A percentile compares a stretch with the other conserved stretches of the same genome.
phyloP scores from a whole-genome alignment of 2,888 invertebrate species.

The Lissocephala sabroskyi region DNA sequence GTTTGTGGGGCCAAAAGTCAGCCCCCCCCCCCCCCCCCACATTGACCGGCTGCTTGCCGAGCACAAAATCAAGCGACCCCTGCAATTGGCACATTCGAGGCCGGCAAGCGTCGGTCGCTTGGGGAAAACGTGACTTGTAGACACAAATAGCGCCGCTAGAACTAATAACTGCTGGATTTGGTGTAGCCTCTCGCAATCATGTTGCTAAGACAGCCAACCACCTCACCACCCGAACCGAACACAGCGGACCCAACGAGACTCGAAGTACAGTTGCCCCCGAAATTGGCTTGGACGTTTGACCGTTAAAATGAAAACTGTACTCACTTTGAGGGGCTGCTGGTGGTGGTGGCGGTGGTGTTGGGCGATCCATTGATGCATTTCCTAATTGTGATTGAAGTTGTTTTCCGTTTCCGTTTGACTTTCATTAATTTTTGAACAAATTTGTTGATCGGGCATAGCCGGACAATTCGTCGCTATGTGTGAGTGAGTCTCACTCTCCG shows the following conservation, averaged over 20 bases:
- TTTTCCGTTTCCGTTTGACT: neutral
- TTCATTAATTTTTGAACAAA: slow-evolving; percentile 2
- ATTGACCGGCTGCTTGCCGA: slow-evolving; percentile 9
- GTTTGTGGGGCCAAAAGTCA: neutral
- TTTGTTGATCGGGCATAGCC: slow-evolving; percentile 50
- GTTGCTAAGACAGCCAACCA: neutral
- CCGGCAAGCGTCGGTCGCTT: slow-evolving; percentile 1
- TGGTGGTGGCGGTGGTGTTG: no score
- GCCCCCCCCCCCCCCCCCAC: neutral
- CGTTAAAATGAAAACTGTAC: no score
- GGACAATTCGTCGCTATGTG: slow-evolving; percentile 66
- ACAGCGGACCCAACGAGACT: no score
- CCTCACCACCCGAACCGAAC: no score
- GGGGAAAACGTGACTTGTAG: slow-evolving; percentile 11
- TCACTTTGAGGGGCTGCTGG: no score
- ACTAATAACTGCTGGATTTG: slow-evolving; percentile 70
- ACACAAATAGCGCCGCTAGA: slow-evolving; percentile 67
- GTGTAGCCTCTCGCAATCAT: slow-evolving; percentile 38
- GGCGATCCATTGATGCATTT: no score
- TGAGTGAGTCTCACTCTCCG: slow-evolving; percentile 47
- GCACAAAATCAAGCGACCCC: neutral
- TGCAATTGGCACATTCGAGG: neutral
- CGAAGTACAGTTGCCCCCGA: no score
- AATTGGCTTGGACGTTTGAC: no score
- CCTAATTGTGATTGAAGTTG: no score